Evolutionary conservation across 2,888 invertebrate species (phyloP), one percentile per base, ranked within the genome.

Genomic region (Minunthozetes semirufus): DNA sequence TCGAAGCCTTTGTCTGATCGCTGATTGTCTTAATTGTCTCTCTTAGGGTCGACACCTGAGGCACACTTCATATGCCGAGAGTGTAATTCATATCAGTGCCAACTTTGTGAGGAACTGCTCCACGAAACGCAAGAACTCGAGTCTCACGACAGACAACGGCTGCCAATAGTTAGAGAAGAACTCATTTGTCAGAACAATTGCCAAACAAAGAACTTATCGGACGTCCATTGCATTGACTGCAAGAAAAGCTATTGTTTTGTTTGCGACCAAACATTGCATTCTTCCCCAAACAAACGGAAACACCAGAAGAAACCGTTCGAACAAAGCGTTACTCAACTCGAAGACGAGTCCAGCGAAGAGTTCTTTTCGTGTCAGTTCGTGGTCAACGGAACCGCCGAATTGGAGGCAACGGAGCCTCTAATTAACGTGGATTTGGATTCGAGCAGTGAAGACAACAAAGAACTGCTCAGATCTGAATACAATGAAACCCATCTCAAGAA

Each of bases 31-130:
- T 46, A 3, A 56, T 56, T 56, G 48, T 56, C 19, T 22, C 56
- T 22, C 9, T 56, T 56, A 72, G 72, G 77, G 13, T 59, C 56
- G 19, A 76, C 76, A 75, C 78, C 82, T 9, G 80, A 80, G 75
- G 83, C 83, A 15, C 78, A 78, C 71, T 81, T 78, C 76, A 76
- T 77, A 56, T 83, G 83, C 78, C 80, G 79, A 42, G 81, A 83
- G 56, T 83, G 83, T 78, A 80, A 80, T 53, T 80, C 82, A 33
- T 78, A 80, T 56, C 83, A 83, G 77, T 83, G 83, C 79, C 72
- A 78, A 59, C 78, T 79, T 27, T 83, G 83, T 78, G 82, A 82
- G 76, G 78, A 78, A 27, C 77, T 80, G 46, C 78, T 83, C 17
- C 83, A 83, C 78, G 78, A 79, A 72, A 77, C 79, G 53, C 73